A percentile compares a stretch with the other conserved stretches of the same genome.
Evolutionary conservation across 1,140 invertebrate species (phyloP).

Genomic region (Mesaphorura yosii): DNA sequence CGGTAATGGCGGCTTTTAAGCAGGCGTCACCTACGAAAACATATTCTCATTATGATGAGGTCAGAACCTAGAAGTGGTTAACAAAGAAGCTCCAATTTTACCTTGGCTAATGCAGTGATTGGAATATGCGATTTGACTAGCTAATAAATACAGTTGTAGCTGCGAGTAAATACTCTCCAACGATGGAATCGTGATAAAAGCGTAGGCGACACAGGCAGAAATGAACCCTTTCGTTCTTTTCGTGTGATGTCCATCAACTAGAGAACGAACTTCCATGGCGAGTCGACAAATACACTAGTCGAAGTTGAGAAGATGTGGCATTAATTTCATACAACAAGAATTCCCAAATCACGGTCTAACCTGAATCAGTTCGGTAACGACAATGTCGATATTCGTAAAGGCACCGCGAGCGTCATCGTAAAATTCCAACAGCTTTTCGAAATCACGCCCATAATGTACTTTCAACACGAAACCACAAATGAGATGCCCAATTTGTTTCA

Average conservation of each 20-base stretch:
- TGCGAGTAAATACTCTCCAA: slow-evolving; percentile 60
- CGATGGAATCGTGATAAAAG: slow-evolving; percentile 90
- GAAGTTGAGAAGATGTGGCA: too few relatives aligned
- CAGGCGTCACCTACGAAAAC: slow-evolving; percentile 71
- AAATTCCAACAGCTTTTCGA: slow-evolving; percentile 82
- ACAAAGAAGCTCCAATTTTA: slow-evolving; percentile 38
- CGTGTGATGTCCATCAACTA: slow-evolving; percentile 64
- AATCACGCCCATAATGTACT: slow-evolving; percentile 69
- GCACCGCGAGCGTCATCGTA: slow-evolving; percentile 79
- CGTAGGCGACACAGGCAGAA: slow-evolving; percentile 86
- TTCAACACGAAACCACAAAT: slow-evolving; percentile 67
- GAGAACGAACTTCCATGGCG: slow-evolving; percentile 56
- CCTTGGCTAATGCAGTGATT: slow-evolving; percentile 88
- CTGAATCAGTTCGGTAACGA: slow-evolving; percentile 73
- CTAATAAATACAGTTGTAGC: slow-evolving; percentile 72
- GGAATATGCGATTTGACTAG: slow-evolving; percentile 74
- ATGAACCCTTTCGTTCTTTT: slow-evolving; percentile 71
- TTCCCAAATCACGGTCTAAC: too few relatives aligned
- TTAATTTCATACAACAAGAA: too few relatives aligned
- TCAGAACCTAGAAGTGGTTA: slow-evolving; percentile 1
- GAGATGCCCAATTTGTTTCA: slow-evolving; percentile 66
- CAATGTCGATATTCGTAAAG: slow-evolving; percentile 78
- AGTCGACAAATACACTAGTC: slow-evolving; percentile 67
- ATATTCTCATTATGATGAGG: slow-evolving; percentile 13
- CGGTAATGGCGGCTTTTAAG: slow-evolving; percentile 70